Conservation (phyloP, 2,797 vertebrate species). For the Pipistrellus pipistrellus region DNA sequence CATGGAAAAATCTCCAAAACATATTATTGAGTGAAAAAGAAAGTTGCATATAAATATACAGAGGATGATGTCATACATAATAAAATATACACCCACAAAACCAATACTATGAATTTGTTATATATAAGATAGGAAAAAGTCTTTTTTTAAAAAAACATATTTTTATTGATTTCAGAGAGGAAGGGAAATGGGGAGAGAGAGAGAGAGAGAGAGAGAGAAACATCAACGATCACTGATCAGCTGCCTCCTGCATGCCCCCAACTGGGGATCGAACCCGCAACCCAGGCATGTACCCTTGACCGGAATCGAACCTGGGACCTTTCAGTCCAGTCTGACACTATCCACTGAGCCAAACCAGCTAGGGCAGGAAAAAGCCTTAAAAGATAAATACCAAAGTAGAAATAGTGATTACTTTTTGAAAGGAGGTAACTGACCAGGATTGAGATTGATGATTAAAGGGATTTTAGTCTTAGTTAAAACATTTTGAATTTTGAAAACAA, state of each 20-base stretch:
- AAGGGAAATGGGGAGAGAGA: too few relatives aligned
- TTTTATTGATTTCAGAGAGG: too few relatives aligned
- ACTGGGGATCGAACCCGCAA: too few relatives aligned
- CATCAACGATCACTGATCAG: too few relatives aligned
- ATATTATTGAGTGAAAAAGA: background rate
- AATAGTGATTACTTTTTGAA: slow-evolving; percentile 2
- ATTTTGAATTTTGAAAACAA: slow-evolving; percentile 37
- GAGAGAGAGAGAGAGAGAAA: too few relatives aligned
- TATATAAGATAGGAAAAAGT: background rate
- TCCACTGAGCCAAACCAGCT: too few relatives aligned
- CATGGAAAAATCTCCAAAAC: background rate
- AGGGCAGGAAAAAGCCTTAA: background rate
- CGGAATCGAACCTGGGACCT: too few relatives aligned
- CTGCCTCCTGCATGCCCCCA: too few relatives aligned
- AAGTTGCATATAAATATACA: background rate
- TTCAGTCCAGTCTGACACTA: too few relatives aligned
- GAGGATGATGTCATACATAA: slow-evolving; percentile 13
- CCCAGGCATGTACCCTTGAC: too few relatives aligned
- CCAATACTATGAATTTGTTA: slow-evolving; percentile 13
- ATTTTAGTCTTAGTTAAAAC: slow-evolving; percentile 48
- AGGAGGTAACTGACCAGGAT: background rate
- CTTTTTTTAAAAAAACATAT: too few relatives aligned
- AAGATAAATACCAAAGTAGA: slow-evolving; percentile 9
- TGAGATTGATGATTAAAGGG: background rate
- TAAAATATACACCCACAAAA: slow-evolving; percentile 42